Percentiles rank a stretch among this genome's conserved stretches.
Conservation (phyloP, 2,113 vertebrate species). For the Vanacampus margaritifer region DNA sequence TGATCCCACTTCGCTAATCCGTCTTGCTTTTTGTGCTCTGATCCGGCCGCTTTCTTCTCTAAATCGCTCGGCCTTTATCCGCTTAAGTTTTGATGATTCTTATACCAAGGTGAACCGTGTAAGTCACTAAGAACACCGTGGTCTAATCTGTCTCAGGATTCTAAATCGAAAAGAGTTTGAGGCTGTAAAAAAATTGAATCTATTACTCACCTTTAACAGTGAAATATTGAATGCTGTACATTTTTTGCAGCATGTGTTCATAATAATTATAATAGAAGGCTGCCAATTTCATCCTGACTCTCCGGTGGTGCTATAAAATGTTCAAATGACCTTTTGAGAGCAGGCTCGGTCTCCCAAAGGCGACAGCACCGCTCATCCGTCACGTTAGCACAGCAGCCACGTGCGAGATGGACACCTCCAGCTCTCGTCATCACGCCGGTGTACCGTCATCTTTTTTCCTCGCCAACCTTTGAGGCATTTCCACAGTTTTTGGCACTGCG, state of each 20-base stretch:
- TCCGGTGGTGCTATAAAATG: conserved; percentile 45
- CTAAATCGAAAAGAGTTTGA: neutral
- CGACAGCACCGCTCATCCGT: conserved; percentile 17
- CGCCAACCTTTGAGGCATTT: neutral
- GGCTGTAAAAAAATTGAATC: neutral
- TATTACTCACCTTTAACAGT: neutral
- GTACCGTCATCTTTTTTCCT: neutral
- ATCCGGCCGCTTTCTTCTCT: conserved; percentile 24
- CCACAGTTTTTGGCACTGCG: neutral
- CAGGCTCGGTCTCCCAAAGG: conserved; percentile 32
- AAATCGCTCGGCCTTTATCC: conserved; percentile 39
- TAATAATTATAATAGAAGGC: conserved; percentile 8
- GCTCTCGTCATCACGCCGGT: neutral
- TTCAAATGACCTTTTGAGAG: conserved; percentile 57
- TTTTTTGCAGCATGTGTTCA: conserved; percentile 7
- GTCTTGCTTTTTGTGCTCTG: conserved; percentile 9
- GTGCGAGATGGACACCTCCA: neutral
- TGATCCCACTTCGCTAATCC: conserved; percentile 12
- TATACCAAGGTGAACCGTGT: conserved; percentile 20
- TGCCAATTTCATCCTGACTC: conserved; percentile 43
- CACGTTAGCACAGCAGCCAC: conserved; percentile 32
- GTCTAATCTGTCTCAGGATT: neutral
- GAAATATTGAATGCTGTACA: neutral
- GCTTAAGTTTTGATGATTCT: conserved; percentile 33
- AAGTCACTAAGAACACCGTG: conserved; percentile 14